These are phyloP conservation scores for Dione vanillae DNA, from an alignment of 2,888 invertebrate genomes.

Conservation along the genomic window DNA sequence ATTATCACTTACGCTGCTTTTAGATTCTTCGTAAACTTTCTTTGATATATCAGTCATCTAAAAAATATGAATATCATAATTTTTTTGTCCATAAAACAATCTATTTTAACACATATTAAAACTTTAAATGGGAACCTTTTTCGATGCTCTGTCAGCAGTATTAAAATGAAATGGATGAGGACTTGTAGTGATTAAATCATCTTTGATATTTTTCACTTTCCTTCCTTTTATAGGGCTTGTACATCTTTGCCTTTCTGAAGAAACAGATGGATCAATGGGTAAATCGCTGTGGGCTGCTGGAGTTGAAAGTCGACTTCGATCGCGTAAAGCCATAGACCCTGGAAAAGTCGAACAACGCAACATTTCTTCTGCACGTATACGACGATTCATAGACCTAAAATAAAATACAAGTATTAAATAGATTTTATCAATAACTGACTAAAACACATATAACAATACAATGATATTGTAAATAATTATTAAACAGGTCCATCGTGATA, in stretches of 20 bases:
- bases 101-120: constrained; percentile 57
- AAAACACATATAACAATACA: too few species aligned
- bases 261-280: constrained; percentile 73
- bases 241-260: constrained; percentile 64
- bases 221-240: constrained; percentile 66
- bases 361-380: constrained; percentile 88
- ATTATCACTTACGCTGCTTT: constrained; percentile 63
- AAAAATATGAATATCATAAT: constrained; percentile 42
- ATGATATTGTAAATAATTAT: not conserved
- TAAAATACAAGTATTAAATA: not conserved
- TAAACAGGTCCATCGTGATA: not conserved
- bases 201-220: constrained; percentile 62
- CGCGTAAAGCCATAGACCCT: constrained; percentile 87
- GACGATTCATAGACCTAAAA: constrained; percentile 84
- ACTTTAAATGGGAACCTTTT: constrained; percentile 60
- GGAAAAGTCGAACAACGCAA: constrained; percentile 86
- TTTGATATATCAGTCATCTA: constrained; percentile 73
- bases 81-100: not conserved
- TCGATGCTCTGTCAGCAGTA: constrained; percentile 77
- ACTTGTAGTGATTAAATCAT: constrained; percentile 81
- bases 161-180: constrained; percentile 81
- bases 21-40: constrained; percentile 70
- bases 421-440: not conserved
- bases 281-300: constrained; percentile 79
- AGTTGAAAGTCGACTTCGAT: constrained; percentile 77